Conservation (phyloP, 2,888 invertebrate genomes). For the Drosophila subquinaria region DNA sequence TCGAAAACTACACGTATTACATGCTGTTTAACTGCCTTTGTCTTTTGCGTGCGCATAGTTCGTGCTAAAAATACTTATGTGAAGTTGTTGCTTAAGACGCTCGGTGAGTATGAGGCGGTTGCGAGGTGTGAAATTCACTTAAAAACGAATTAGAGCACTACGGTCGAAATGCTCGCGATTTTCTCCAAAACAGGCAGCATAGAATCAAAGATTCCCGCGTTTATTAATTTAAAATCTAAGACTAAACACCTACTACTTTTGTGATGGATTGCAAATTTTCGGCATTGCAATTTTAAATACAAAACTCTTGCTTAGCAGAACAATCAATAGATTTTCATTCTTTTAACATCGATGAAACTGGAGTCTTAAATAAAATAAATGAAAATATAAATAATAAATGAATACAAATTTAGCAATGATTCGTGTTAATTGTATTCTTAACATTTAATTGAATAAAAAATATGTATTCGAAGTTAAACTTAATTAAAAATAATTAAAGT, state of each 20-base stretch:
- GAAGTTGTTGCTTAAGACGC: slow-evolving; percentile 39
- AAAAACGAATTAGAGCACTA: slow-evolving; percentile 55
- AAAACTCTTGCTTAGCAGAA: no score
- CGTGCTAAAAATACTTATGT: slow-evolving; percentile 58
- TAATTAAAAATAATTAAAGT: background rate
- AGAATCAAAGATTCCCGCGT: slow-evolving; percentile 38
- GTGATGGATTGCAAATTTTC: no score
- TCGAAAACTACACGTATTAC: slow-evolving; percentile 55
- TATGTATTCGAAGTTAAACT: background rate
- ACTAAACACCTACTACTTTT: no score
- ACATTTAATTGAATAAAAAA: background rate
- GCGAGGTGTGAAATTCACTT: slow-evolving; percentile 44
- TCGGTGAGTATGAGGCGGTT: no score
- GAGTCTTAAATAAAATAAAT: no score
- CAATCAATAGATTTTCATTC: no score
- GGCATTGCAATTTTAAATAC: no score
- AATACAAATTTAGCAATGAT: no score
- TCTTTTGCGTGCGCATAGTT: slow-evolving; percentile 56
- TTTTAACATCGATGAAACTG: no score
- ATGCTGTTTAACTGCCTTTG: slow-evolving; percentile 63
- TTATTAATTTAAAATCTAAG: background rate
- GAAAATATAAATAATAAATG: no score
- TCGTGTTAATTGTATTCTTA: slow-evolving; percentile 1
- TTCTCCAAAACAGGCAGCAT: no score
- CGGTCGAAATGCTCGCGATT: no score